Conservation (phyloP, 2,888 invertebrate species). For the Nezara viridula region DNA sequence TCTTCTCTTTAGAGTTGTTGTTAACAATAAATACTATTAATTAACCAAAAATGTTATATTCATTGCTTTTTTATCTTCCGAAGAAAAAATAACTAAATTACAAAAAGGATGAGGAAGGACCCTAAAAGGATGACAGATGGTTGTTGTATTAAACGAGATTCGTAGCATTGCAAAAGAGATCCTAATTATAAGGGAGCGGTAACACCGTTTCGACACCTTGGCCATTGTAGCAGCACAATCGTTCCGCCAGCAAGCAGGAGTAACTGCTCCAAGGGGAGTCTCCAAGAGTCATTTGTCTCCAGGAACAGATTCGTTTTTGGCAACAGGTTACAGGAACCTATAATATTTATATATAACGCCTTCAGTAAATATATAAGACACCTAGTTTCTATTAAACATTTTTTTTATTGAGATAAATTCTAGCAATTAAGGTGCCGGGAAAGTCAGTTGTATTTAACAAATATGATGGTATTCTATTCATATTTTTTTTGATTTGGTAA, state of each 20-base stretch:
- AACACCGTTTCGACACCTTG: not conserved
- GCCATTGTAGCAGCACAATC: conserved; percentile 31
- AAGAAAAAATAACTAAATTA: not conserved
- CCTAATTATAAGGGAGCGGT: conserved; percentile 17
- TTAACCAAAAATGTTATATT: not conserved
- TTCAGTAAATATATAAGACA: too few relatives aligned
- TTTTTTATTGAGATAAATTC: too few relatives aligned
- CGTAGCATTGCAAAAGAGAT: conserved; percentile 32
- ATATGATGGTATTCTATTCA: too few relatives aligned
- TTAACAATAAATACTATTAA: too few relatives aligned
- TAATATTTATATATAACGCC: not conserved
- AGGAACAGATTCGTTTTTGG: not conserved
- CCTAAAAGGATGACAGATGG: not conserved
- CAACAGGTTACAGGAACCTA: not conserved
- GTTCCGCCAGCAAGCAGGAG: not conserved
- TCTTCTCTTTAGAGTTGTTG: too few relatives aligned
- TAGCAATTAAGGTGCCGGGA: too few relatives aligned
- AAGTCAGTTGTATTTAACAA: too few relatives aligned
- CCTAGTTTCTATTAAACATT: too few relatives aligned
- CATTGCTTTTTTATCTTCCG: not conserved
- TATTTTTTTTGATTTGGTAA: too few relatives aligned
- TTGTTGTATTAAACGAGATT: conserved; percentile 21
- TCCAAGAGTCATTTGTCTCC: not conserved
- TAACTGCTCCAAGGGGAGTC: not conserved
- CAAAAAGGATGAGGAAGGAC: not conserved